phyloP scores from a whole-genome alignment of 2,797 vertebrate genomes.

The Gallinago stenura region DNA sequence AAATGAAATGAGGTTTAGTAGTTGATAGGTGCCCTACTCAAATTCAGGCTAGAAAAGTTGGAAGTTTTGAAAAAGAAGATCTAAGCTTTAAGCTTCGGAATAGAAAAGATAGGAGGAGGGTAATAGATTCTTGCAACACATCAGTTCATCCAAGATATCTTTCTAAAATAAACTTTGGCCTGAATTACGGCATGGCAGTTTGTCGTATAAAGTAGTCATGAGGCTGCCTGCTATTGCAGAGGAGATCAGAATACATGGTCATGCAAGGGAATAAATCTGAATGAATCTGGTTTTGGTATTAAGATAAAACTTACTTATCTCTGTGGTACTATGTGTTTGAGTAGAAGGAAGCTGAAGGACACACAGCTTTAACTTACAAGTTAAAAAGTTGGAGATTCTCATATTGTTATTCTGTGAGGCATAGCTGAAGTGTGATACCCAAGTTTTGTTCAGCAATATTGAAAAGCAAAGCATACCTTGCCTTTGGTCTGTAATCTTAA shows the following conservation, averaged over 20 bases:
- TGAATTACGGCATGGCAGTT: not conserved
- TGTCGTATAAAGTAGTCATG: not conserved
- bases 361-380: not conserved
- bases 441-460: not conserved
- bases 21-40: not conserved
- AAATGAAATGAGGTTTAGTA: not conserved
- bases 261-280: not conserved
- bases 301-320: not conserved
- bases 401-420: not conserved
- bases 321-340: not conserved
- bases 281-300: not conserved
- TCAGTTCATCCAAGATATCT: not conserved
- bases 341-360: not conserved
- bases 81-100: not conserved
- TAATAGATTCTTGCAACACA: not conserved
- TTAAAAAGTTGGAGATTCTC: not conserved
- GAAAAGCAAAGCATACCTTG: not conserved
- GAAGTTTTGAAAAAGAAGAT: not conserved
- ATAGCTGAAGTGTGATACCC: not conserved
- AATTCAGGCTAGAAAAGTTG: not conserved
- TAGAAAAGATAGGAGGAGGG: not conserved
- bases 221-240: not conserved
- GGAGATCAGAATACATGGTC: not conserved
- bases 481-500: not conserved
- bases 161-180: constrained; percentile 34